Evolutionary conservation across 2,113 vertebrate species (phyloP).

Genomic region (Gymnocephalus cernua): DNA sequence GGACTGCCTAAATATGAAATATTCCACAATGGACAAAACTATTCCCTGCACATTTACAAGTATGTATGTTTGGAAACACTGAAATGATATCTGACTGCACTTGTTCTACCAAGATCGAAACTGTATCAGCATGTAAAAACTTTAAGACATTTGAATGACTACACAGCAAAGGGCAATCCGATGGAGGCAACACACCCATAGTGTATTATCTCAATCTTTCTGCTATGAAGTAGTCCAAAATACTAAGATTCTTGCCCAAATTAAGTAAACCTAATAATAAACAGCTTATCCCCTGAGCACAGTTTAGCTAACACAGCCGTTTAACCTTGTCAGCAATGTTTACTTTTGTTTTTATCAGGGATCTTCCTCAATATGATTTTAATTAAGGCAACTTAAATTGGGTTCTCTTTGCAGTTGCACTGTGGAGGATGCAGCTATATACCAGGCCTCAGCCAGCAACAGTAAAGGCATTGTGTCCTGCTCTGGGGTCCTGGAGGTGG

Average conservation of each 20-base stretch:
- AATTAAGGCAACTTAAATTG: not conserved
- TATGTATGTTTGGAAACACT: slow-evolving; percentile 71
- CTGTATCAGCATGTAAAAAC: not conserved
- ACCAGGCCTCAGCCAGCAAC: slow-evolving; percentile 96
- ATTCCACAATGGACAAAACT: slow-evolving; percentile 90
- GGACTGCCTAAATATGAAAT: slow-evolving; percentile 98
- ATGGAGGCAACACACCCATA: not conserved
- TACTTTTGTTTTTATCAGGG: not conserved
- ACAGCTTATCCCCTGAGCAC: not conserved
- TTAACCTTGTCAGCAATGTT: not conserved
- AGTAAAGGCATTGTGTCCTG: slow-evolving; percentile 97
- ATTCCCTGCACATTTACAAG: slow-evolving; percentile 96
- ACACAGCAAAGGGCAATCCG: not conserved
- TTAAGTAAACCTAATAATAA: not conserved
- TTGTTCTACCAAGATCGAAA: not conserved
- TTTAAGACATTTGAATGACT: not conserved
- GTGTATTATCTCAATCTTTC: not conserved
- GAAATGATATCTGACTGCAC: not conserved
- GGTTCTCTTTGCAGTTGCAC: slow-evolving; percentile 86
- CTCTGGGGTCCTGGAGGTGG: slow-evolving; percentile 95
- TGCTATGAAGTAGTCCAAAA: not conserved
- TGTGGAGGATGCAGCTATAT: slow-evolving; percentile 96
- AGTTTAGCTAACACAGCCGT: not conserved
- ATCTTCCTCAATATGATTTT: not conserved
- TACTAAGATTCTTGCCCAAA: not conserved